phyloP scores from a whole-genome alignment of 2,797 vertebrate genomes.

The Cercopithecus petaurista region DNA sequence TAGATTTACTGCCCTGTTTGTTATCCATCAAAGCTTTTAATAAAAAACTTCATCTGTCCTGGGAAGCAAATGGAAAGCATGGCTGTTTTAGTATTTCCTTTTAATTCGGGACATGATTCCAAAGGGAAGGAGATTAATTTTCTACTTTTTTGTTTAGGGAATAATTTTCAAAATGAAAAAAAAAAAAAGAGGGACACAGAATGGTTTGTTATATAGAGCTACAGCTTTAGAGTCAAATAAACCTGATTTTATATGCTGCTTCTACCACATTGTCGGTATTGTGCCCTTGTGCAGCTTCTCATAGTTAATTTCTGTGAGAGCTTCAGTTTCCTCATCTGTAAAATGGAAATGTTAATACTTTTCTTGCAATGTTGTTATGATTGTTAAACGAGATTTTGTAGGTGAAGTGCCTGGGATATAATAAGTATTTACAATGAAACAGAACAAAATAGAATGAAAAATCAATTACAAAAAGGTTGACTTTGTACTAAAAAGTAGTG shows the following conservation, averaged over 20 bases:
- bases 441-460: constrained; percentile 46
- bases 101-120: neutral
- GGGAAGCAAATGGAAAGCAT: neutral
- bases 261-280: neutral
- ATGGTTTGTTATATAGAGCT: neutral
- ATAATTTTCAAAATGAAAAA: neutral
- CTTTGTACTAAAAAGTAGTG: constrained; percentile 78
- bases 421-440: neutral
- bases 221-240: constrained; percentile 4
- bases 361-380: neutral
- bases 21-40: neutral
- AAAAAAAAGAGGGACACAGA: neutral
- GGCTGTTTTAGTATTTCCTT: neutral
- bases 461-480: constrained; percentile 82
- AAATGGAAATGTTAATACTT: constrained; percentile 9
- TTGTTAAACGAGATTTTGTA: constrained; percentile 4
- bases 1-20: neutral
- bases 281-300: neutral
- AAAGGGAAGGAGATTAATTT: neutral
- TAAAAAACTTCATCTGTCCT: neutral
- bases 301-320: constrained; percentile 10
- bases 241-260: neutral
- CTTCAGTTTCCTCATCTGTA: neutral
- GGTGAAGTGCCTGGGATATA: neutral
- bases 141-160: neutral